Percentiles rank a stretch among this genome's conserved stretches.
Evolutionary conservation across 2,113 vertebrate genomes (phyloP).

Genomic region (Mugil cephalus): DNA sequence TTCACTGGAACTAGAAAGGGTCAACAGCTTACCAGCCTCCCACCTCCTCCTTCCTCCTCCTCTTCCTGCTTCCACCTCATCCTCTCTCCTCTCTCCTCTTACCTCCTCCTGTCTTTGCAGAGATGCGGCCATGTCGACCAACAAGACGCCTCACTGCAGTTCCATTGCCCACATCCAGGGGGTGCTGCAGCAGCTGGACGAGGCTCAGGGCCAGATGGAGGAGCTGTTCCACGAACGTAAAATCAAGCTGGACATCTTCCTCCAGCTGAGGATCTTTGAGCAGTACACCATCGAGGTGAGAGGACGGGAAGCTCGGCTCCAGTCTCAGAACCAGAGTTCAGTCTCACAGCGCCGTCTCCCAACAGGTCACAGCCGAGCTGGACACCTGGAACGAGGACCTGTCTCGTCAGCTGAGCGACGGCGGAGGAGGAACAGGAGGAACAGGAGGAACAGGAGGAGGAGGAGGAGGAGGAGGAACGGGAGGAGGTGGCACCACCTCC

Average conservation of each 20-base stretch:
- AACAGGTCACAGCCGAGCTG: conserved; percentile 94
- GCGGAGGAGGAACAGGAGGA: no score
- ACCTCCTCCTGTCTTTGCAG: conserved; percentile 71
- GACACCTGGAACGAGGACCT: conserved; percentile 98
- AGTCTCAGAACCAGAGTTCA: no score
- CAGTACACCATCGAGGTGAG: conserved; percentile 97
- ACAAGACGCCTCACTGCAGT: conserved; percentile 95
- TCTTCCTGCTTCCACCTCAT: no score
- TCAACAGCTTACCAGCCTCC: no score
- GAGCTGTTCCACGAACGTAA: conserved; percentile 98
- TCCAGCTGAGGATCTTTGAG: conserved; percentile 96
- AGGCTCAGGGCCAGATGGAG: conserved; percentile 98
- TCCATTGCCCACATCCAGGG: conserved; percentile 98
- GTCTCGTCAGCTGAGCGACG: conserved; percentile 85
- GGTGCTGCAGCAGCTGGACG: conserved; percentile 96
- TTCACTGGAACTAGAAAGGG: no score
- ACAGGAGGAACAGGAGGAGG: no score
- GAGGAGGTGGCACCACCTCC: conserved; percentile 49
- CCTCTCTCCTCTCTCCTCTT: no score
- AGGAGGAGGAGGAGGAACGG: no score
- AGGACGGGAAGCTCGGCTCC: neutral
- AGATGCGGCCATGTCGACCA: conserved; percentile 95
- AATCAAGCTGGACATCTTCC: conserved; percentile 97
- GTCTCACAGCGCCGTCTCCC: no score
- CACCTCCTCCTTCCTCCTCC: no score